Evolutionary conservation across 2,797 vertebrate genomes (phyloP).

Genomic region (Echiichthys vipera): DNA sequence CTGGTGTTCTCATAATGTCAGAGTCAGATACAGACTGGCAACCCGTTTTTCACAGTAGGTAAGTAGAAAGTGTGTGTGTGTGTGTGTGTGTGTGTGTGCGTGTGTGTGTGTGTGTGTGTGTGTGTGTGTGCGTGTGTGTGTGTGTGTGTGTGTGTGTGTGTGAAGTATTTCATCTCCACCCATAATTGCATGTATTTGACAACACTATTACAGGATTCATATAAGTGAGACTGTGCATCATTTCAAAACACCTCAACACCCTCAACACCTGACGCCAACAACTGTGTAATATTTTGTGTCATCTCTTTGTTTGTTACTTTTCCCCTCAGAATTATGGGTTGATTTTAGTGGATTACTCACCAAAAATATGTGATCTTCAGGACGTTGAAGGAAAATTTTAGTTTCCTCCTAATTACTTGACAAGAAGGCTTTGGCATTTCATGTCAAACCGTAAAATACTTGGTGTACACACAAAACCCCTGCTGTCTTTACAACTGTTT

Average conservation of each 20-base stretch:
- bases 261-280: conserved; percentile 14
- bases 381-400: too few relatives aligned
- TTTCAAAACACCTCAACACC: conserved; percentile 33
- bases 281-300: conserved; percentile 25
- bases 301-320: too few relatives aligned
- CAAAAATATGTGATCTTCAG: conserved; percentile 1
- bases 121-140: neutral
- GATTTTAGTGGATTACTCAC: neutral
- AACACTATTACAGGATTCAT: conserved; percentile 39
- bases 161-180: conserved; percentile 24
- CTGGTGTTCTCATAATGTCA: conserved; percentile 70
- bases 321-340: neutral
- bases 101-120: conserved; percentile 5
- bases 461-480: neutral
- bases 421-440: conserved; percentile 1
- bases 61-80: neutral
- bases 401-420: conserved; percentile 1
- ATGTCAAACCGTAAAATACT: neutral
- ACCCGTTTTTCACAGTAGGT: conserved; percentile 30
- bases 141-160: neutral
- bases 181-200: conserved; percentile 47
- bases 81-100: conserved; percentile 6
- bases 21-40: conserved; percentile 43
- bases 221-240: conserved; percentile 27
- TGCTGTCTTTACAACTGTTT: neutral